Evolutionary conservation across 1,140 invertebrate genomes (phyloP), one percentile per base, ranked within the genome.

Genomic region (Chlorops oryzae): DNA sequence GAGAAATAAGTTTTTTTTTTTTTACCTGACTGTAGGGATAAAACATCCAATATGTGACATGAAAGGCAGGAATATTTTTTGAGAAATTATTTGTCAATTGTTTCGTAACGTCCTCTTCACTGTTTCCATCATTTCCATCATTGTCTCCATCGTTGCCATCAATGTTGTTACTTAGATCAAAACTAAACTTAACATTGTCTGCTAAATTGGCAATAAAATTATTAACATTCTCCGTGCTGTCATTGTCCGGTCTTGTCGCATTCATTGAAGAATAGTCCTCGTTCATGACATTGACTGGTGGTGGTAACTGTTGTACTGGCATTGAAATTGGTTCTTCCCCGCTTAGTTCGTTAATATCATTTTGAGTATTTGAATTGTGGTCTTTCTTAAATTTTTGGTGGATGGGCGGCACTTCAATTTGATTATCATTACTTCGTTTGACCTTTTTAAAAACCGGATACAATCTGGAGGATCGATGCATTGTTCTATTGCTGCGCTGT

Each of bases 11-110:
- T n/a, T n/a, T n/a, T n/a, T n/a, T n/a, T n/a, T n/a, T n/a, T 5
- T 20, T 25, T 24, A 48, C 47, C 57, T 80, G 75, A 57, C 80
- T 83, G 61, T 78, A 84, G 15, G 82, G 82, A 66, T 80, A 84
- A 61, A 84, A 84, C 68, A 82, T 78, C 82, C 82, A 84, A 69
- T 81, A 84, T 50, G 80, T 81, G 18, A 83, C 80, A 62, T 80
- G 78, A 63, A 83, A 83, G 52, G 74, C 51, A 0, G 70, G 70
- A 15, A 71, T 25, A 9, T 60, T 56, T n/a, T n/a, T n/a, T n/a
- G n/a, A 5, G 55, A 43, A n/a, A 20, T 32, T 50, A 27, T 46
- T 35, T 54, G 5, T 52, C 50, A 1, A 12, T 34, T 45, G 39
- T 1, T 38, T 39, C 28, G 28, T 5, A 40, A 10, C 18, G 23